These are phyloP conservation scores for Agrotis ipsilon DNA, from an alignment of 2,888 invertebrate genomes.

Conservation along the genomic window DNA sequence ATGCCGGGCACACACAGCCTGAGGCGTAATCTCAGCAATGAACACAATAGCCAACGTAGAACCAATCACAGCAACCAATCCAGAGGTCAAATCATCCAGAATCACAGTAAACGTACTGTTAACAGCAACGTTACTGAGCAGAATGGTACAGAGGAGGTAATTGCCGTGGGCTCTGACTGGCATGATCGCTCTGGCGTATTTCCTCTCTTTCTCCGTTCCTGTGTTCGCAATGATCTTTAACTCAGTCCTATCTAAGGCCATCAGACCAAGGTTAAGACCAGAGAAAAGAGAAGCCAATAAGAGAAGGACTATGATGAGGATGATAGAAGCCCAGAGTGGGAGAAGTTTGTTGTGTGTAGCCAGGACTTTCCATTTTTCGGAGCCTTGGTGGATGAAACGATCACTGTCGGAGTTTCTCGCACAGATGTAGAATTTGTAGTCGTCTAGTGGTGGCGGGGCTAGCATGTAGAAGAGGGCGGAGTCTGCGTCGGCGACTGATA, in stretches of 20 bases:
- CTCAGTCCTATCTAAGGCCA: slow-evolving; percentile 99
- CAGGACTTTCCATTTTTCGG: slow-evolving; percentile 92
- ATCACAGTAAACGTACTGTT: slow-evolving; percentile 99
- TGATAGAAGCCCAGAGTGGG: slow-evolving; percentile 95
- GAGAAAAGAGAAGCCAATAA: slow-evolving; percentile 98
- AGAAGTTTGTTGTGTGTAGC: slow-evolving; percentile 93
- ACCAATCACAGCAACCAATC: slow-evolving; percentile 96
- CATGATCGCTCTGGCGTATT: slow-evolving; percentile 96
- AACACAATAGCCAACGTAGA: slow-evolving; percentile 98
- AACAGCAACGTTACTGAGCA: slow-evolving; percentile 97
- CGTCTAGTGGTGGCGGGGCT: slow-evolving; percentile 80
- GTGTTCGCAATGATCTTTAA: slow-evolving; percentile 98
- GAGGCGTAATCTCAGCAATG: slow-evolving; percentile 99
- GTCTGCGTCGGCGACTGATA: slow-evolving; percentile 67
- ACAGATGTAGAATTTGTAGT: slow-evolving; percentile 85
- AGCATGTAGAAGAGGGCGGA: slow-evolving; percentile 78
- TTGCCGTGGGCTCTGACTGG: slow-evolving; percentile 98
- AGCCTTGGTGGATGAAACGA: slow-evolving; percentile 93
- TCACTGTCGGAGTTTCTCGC: slow-evolving; percentile 71
- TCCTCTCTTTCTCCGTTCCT: slow-evolving; percentile 95
- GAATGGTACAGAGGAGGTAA: slow-evolving; percentile 96
- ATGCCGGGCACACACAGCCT: slow-evolving; percentile 98
- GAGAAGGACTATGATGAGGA: slow-evolving; percentile 94
- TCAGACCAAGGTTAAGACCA: slow-evolving; percentile 98
- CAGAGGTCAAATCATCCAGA: slow-evolving; percentile 98